These are phyloP conservation scores for Pipistrellus kuhlii DNA, from an alignment of 2,797 vertebrate genomes.

Conservation along the genomic window DNA sequence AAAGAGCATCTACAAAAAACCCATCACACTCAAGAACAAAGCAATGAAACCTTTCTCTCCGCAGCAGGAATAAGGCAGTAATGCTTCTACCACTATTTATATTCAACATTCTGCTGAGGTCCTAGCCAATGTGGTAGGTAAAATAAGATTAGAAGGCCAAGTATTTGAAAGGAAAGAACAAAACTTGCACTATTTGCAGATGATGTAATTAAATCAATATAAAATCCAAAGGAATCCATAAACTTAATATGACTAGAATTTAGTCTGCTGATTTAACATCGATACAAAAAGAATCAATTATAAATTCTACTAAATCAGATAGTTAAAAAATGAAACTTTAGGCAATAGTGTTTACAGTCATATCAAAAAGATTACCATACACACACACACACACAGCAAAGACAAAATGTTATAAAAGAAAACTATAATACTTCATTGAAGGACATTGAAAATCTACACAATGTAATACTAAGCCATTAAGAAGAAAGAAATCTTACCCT, in stretches of 20 bases:
- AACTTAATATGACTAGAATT: conserved; percentile 42
- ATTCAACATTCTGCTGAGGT: background rate
- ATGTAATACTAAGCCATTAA: background rate
- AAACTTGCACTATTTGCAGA: background rate
- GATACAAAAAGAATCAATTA: conserved; percentile 9
- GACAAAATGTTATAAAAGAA: conserved; percentile 7
- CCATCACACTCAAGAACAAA: background rate
- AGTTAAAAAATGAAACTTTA: conserved; percentile 46
- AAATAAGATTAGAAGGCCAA: background rate
- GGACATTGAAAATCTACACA: background rate
- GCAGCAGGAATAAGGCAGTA: background rate
- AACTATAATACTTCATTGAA: conserved; percentile 26
- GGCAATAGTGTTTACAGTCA: background rate
- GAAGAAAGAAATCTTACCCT: background rate
- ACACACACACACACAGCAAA: background rate
- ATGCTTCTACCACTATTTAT: too few relatives aligned
- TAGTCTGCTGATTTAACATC: conserved; percentile 17
- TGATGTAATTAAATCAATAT: background rate
- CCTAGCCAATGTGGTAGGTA: background rate
- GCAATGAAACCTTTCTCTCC: background rate
- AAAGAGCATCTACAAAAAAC: background rate
- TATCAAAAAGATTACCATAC: conserved; percentile 31
- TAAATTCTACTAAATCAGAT: conserved; percentile 12
- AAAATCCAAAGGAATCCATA: conserved; percentile 22
- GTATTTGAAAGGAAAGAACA: background rate